phyloP scores from a whole-genome alignment of 2,888 invertebrate genomes.

The Thereva unica region DNA sequence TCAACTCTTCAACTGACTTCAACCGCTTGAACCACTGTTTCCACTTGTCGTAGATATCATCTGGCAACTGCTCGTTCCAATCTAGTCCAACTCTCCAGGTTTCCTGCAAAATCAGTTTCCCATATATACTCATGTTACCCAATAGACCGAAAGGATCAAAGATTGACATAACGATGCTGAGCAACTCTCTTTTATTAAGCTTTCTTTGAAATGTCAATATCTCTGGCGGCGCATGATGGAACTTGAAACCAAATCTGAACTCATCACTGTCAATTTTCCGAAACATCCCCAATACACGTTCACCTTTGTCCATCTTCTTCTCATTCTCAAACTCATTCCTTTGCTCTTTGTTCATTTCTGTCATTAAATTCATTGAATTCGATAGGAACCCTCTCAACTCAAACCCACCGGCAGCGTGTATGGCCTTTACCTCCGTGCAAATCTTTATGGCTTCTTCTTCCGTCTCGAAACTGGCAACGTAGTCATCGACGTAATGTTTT shows the following conservation, averaged over 20 bases:
- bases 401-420: conserved; percentile 38
- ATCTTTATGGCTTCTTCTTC: conserved; percentile 32
- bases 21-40: conserved; percentile 43
- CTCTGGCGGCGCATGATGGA: conserved; percentile 13
- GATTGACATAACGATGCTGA: conserved; percentile 45
- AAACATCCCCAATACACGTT: conserved; percentile 38
- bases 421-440: conserved; percentile 25
- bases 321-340: too few relatives aligned
- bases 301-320: too few relatives aligned
- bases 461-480: conserved; percentile 25
- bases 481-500: conserved; percentile 40
- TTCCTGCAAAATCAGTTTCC: conserved; percentile 46
- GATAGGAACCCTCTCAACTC: conserved; percentile 38
- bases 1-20: conserved; percentile 10
- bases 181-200: conserved; percentile 44
- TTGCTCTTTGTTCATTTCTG: conserved; percentile 20
- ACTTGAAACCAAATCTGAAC: conserved; percentile 41
- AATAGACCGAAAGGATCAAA: conserved; percentile 49
- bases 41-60: conserved; percentile 40
- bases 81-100: conserved; percentile 35
- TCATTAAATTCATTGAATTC: conserved; percentile 26
- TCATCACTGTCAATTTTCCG: conserved; percentile 40
- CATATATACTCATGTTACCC: conserved; percentile 42
- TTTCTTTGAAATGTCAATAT: conserved; percentile 29
- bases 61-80: conserved; percentile 22